Evolutionary conservation across 2,888 invertebrate genomes (phyloP), one percentile per base, ranked within the genome.

Genomic region (Drosophila mercatorum): DNA sequence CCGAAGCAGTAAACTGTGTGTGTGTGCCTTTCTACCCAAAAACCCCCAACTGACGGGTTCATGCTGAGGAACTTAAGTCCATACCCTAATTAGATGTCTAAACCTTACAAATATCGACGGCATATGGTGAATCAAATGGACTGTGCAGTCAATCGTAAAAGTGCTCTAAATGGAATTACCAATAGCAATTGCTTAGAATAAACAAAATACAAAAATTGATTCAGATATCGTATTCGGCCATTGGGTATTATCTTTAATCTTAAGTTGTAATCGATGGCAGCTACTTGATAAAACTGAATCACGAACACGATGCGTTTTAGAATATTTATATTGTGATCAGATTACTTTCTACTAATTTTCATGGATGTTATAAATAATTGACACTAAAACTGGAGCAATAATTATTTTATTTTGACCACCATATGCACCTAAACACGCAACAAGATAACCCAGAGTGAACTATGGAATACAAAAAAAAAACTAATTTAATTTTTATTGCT

Each of bases 41-140:
- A 31, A n/a, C 55, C 55, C 58, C 53, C 51, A 59, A 46, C 64
- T 52, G 69, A 80, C 75, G 75, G 56, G 38, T 53, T 75, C 52
- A 46, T 47, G 70, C 71, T 63, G 69, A 75, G 60, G 60, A 70
- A 76, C 63, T 76, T 56, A 60, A 61, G 51, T 43, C 46, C 64
- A 41, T 80, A 52, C 77, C 65, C 77, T 76, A 76, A 76, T 76
- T 76, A 80, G 55, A 65, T 76, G 64, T 58, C 34, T 64, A 75
- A 80, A 70, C 64, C 76, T 44, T 51, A 64, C 43, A 34, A 46
- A 26, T 44, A 40, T 38, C 28, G 53, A 10, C 43, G 22, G 40
- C 40, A 57, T 38, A 55, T 58, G 47, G 11, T 11, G 26, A 41
- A 10, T 2, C 43, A 38, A 11, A 22, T 56, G 56, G 46, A 57